Percentiles rank a stretch among this genome's conserved stretches.
These are phyloP conservation scores for Aphrocallistes beatrix DNA, from an alignment of 37 sponge, comb jelly and placozoan species.

Conservation along the genomic window DNA sequence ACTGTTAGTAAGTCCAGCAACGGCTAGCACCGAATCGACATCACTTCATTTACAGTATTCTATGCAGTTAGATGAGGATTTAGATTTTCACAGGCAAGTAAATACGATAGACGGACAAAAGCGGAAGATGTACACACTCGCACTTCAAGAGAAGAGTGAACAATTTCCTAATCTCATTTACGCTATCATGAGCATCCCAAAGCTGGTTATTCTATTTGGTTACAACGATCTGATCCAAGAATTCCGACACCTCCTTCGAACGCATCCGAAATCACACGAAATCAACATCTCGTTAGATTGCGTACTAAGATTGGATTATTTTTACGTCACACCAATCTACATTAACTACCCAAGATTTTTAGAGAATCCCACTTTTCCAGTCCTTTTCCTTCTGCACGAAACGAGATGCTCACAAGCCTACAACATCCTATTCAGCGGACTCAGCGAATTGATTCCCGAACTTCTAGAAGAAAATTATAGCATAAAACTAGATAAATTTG, in stretches of 20 bases:
- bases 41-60: too few species aligned
- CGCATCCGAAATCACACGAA: not conserved
- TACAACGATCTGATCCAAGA: constrained; percentile 7
- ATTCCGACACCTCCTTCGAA: not conserved
- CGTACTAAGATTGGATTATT: not conserved
- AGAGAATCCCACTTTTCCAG: not conserved
- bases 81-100: not conserved
- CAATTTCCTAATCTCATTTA: not conserved
- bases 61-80: not conserved
- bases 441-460: not conserved
- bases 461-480: not conserved
- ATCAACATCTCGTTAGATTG: not conserved
- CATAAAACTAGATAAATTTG: not conserved
- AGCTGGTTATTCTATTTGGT: not conserved
- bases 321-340: not conserved
- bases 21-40: too few species aligned
- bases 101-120: not conserved
- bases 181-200: not conserved
- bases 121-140: not conserved
- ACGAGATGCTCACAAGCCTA: not conserved
- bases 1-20: too few species aligned
- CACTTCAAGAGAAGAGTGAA: not conserved
- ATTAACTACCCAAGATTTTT: not conserved
- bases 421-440: not conserved
- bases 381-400: not conserved